Conservation (phyloP, 2,797 vertebrate genomes). For the Zalophus californianus region DNA sequence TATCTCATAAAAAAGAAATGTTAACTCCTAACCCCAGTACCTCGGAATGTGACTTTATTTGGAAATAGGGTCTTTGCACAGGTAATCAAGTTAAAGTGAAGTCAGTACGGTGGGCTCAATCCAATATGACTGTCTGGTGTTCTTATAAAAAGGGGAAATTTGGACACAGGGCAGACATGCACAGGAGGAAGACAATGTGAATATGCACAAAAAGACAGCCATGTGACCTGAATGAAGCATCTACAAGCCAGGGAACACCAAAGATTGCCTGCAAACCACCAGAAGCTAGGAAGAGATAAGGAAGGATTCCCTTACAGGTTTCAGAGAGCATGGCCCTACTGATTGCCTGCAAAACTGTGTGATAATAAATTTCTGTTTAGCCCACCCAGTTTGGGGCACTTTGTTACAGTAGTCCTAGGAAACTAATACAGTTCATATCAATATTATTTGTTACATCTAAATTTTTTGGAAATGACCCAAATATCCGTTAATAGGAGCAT, state of each 20-base stretch:
- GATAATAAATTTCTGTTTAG: background rate
- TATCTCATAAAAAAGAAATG: background rate
- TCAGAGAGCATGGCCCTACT: background rate
- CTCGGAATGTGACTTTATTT: constrained; percentile 14
- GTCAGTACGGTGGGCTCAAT: background rate
- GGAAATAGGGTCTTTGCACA: background rate
- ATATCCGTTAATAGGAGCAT: background rate
- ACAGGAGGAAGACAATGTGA: background rate
- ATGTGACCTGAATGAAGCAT: background rate
- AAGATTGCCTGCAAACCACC: too few species aligned
- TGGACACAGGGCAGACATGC: background rate
- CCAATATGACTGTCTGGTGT: background rate
- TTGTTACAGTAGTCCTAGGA: background rate
- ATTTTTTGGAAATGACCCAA: constrained; percentile 5
- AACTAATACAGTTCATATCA: background rate
- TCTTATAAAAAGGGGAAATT: background rate
- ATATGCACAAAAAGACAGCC: background rate
- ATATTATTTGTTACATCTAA: background rate
- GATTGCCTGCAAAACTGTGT: background rate
- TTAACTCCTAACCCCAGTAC: background rate
- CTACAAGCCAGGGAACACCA: background rate
- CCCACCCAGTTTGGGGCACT: background rate
- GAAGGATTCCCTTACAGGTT: background rate
- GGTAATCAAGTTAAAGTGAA: background rate
- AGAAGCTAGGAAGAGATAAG: background rate